Evolutionary conservation across 2,797 vertebrate species (phyloP).

Genomic region (Molossus molossus): DNA sequence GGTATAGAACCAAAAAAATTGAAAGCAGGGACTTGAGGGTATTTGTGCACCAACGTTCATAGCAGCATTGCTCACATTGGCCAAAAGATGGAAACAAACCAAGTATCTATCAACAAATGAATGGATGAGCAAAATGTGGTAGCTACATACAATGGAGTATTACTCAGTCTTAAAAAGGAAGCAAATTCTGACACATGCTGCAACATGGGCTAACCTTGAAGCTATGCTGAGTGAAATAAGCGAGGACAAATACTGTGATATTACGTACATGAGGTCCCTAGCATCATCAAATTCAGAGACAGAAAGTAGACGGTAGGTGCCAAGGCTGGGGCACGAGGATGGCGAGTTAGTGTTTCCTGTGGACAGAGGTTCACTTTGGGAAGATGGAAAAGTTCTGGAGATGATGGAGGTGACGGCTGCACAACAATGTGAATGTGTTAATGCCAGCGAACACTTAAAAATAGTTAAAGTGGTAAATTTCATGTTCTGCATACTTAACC

Average conservation of each 20-base stretch:
- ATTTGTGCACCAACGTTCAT: not conserved
- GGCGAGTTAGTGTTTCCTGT: not conserved
- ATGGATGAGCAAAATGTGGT: too few species aligned
- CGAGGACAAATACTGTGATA: not conserved
- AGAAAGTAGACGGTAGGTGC: not conserved
- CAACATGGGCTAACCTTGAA: rapidly evolving
- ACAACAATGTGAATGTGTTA: not conserved
- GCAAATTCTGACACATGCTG: not conserved
- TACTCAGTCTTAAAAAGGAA: not conserved
- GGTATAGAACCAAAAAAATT: rapidly evolving
- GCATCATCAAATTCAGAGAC: not conserved
- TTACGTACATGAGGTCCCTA: not conserved
- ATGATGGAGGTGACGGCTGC: too few species aligned
- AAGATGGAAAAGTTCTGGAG: not conserved
- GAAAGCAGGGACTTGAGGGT: not conserved
- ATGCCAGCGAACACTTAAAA: not conserved
- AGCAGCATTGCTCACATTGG: not conserved
- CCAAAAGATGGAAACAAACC: not conserved
- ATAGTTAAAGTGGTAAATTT: not conserved
- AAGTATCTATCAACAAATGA: too few species aligned
- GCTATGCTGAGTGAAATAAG: not conserved
- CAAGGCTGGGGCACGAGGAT: not conserved
- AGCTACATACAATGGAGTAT: rapidly evolving
- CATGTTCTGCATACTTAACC: not conserved
- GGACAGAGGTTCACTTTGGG: not conserved